Conservation (phyloP, 37 sponge, comb jelly and placozoan genomes). For the Bolinopsis microptera region DNA sequence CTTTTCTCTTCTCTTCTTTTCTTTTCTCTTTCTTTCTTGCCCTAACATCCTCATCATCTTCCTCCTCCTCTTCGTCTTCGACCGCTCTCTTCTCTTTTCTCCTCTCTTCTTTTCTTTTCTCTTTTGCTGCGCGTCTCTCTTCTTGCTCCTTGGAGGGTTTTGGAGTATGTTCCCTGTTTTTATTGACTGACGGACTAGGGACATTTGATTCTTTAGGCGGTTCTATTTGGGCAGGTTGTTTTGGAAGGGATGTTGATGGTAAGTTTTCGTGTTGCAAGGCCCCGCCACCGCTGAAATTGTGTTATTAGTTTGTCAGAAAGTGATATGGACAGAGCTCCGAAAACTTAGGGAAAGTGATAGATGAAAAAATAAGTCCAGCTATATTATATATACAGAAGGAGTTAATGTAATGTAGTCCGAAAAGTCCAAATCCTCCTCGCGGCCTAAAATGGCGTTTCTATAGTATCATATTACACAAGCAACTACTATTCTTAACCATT, state of each 20-base stretch:
- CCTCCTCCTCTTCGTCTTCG: not conserved
- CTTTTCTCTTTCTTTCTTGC: conserved; percentile 7
- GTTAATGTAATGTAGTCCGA: too few relatives aligned
- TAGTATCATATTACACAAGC: too few relatives aligned
- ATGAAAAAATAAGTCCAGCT: too few relatives aligned
- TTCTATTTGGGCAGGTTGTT: not conserved
- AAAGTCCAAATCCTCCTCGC: too few relatives aligned
- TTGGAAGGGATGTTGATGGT: not conserved
- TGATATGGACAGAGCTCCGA: too few relatives aligned
- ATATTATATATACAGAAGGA: too few relatives aligned
- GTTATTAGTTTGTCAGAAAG: too few relatives aligned
- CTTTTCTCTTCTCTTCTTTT: not conserved
- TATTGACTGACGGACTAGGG: not conserved
- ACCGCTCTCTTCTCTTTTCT: not conserved
- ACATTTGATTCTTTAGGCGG: not conserved
- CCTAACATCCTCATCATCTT: conserved; percentile 3
- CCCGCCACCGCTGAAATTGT: conserved; percentile 13
- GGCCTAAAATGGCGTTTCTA: too few relatives aligned
- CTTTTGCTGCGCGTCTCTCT: not conserved
- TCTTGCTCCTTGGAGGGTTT: not conserved
- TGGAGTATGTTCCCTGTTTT: not conserved
- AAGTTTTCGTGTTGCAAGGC: conserved; percentile 26
- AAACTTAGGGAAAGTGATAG: too few relatives aligned
- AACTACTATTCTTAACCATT: too few relatives aligned
- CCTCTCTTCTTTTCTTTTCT: not conserved